Evolutionary conservation across 2,797 vertebrate species (phyloP).

Genomic region (Karalla daura): DNA sequence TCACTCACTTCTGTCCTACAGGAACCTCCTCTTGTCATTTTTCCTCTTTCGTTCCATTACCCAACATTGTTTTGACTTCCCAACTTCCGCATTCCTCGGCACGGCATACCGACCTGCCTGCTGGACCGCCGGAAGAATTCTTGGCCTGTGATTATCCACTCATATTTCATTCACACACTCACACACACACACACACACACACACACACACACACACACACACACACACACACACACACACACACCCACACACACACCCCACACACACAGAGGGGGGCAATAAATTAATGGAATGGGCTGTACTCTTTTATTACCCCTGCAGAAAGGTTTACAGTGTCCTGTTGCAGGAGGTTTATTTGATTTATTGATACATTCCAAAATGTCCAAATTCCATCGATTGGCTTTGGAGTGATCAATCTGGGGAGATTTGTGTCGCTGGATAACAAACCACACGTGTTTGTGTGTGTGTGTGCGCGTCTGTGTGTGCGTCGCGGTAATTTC

Average conservation of each 20-base stretch:
- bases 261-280: slow-evolving; percentile 44
- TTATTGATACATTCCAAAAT: slow-evolving; percentile 60
- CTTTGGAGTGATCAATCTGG: slow-evolving; percentile 54
- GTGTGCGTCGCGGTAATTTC: slow-evolving; percentile 8
- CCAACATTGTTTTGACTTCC: slow-evolving; percentile 68
- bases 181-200: slow-evolving; percentile 18
- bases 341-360: slow-evolving; percentile 58
- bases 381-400: slow-evolving; percentile 63
- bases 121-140: slow-evolving; percentile 68
- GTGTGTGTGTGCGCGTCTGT: neutral
- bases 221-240: slow-evolving; percentile 30
- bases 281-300: slow-evolving; percentile 63
- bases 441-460: neutral
- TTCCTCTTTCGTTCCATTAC: slow-evolving; percentile 46
- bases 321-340: slow-evolving; percentile 72
- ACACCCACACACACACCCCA: slow-evolving; percentile 27
- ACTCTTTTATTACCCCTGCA: slow-evolving; percentile 64
- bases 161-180: slow-evolving; percentile 69
- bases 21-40: slow-evolving; percentile 43
- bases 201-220: slow-evolving; percentile 24
- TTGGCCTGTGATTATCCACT: slow-evolving; percentile 75
- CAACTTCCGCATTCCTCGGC: slow-evolving; percentile 72
- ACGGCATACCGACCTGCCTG: slow-evolving; percentile 65
- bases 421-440: slow-evolving; percentile 32
- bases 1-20: slow-evolving; percentile 40